phyloP scores from a whole-genome alignment of 2,888 invertebrate species.

The Papilio gigon region DNA sequence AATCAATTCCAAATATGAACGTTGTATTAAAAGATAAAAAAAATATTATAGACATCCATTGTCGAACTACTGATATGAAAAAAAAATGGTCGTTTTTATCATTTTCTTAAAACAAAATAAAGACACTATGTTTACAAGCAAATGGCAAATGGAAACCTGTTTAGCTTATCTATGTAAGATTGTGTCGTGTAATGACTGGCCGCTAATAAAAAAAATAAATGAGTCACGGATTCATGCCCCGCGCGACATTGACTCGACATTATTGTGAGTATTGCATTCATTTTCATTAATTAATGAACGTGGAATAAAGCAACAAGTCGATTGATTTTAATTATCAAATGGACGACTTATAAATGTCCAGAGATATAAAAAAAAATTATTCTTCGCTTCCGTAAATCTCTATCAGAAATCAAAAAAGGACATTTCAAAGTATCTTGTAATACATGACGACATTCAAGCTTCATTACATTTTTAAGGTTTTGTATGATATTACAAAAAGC shows the following conservation, averaged over 20 bases:
- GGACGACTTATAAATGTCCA: neutral
- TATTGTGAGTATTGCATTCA: neutral
- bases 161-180: conserved; percentile 9
- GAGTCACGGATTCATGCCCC: conserved; percentile 19
- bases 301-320: neutral
- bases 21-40: neutral
- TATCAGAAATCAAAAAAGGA: too few species aligned
- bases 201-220: conserved; percentile 1
- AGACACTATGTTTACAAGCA: neutral
- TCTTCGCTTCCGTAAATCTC: too few species aligned
- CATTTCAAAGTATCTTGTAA: too few species aligned
- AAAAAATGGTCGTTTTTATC: neutral
- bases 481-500: neutral
- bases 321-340: neutral
- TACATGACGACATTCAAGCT: too few species aligned
- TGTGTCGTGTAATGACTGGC: conserved; percentile 6
- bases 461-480: neutral
- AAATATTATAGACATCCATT: neutral
- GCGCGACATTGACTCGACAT: conserved; percentile 18
- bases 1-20: neutral
- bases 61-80: neutral
- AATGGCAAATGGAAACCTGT: neutral
- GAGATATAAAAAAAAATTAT: too few species aligned
- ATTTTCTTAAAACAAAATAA: neutral
- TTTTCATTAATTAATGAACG: neutral